Percentiles rank a stretch among this genome's conserved stretches.
Conservation (phyloP, 1,140 invertebrate genomes). For the Cardiocondyla obscurior region DNA sequence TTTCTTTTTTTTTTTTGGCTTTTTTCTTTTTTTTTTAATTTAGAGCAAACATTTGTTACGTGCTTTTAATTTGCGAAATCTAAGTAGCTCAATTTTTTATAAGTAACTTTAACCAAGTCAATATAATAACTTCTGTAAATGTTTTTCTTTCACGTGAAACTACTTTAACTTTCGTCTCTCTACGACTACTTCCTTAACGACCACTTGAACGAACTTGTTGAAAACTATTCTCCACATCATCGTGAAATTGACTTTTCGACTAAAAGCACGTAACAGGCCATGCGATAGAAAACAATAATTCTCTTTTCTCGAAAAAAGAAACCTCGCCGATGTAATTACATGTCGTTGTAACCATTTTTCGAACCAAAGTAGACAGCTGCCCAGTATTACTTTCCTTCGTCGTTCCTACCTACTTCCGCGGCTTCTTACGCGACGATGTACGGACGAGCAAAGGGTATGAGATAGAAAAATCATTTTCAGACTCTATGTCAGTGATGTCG, state of each 20-base stretch:
- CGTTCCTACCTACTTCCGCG: not conserved
- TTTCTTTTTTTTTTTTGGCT: too few relatives aligned
- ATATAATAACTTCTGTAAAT: not conserved
- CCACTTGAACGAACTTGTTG: slow-evolving; percentile 28
- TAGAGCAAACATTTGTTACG: not conserved
- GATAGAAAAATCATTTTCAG: slow-evolving; percentile 78
- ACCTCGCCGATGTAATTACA: slow-evolving; percentile 50
- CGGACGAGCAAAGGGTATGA: not conserved
- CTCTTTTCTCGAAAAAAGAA: slow-evolving; percentile 1
- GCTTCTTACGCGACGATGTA: slow-evolving; percentile 34
- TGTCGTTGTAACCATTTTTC: slow-evolving; percentile 50
- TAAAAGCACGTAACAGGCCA: slow-evolving; percentile 34
- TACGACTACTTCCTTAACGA: not conserved
- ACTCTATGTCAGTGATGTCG: slow-evolving; percentile 91
- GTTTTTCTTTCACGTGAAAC: not conserved
- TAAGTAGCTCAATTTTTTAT: not conserved
- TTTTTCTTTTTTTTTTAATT: not conserved
- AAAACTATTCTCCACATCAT: slow-evolving; percentile 26
- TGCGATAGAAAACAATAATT: slow-evolving; percentile 57
- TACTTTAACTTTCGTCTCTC: not conserved
- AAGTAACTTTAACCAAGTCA: not conserved
- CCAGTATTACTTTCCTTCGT: not conserved
- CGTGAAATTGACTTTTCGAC: slow-evolving; percentile 27
- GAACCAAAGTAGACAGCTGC: not conserved
- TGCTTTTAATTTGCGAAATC: not conserved